Percentiles rank a stretch among this genome's conserved stretches.
These are phyloP conservation scores for Hydropotes inermis DNA, from an alignment of 2,113 vertebrate genomes.

Conservation along the genomic window DNA sequence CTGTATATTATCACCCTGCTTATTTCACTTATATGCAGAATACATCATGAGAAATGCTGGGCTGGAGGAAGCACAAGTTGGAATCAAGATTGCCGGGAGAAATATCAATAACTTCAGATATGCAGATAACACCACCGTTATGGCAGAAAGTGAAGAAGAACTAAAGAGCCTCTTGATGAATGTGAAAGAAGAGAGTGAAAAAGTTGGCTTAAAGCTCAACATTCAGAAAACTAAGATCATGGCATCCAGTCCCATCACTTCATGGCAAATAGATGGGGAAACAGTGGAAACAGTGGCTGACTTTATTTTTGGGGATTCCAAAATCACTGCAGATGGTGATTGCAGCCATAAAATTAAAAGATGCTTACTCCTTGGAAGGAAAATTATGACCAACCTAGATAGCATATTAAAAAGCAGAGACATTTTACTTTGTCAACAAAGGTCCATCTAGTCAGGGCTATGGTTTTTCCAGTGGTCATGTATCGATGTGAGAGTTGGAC, in stretches of 20 bases:
- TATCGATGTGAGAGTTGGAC: neutral
- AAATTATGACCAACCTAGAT: neutral
- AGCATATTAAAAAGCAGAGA: neutral
- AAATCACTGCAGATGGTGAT: neutral
- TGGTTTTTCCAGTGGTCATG: neutral
- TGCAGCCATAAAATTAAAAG: neutral
- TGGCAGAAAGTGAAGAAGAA: neutral
- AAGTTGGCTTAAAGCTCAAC: neutral
- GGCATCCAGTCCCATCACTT: neutral
- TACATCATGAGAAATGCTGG: neutral
- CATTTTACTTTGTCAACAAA: neutral
- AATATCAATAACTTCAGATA: neutral
- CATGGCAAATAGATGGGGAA: neutral
- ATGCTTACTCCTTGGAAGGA: neutral
- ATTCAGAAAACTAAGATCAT: neutral
- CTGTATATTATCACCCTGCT: neutral
- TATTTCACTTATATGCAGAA: neutral
- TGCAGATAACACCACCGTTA: neutral
- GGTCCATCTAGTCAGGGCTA: too few relatives aligned
- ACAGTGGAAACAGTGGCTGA: neutral
- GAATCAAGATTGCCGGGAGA: neutral
- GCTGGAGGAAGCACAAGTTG: neutral
- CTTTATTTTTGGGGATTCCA: neutral
- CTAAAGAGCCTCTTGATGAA: neutral
- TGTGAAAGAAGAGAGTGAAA: neutral